These are phyloP conservation scores for Lepus europaeus DNA, from an alignment of 2,113 vertebrate species.

Conservation along the genomic window DNA sequence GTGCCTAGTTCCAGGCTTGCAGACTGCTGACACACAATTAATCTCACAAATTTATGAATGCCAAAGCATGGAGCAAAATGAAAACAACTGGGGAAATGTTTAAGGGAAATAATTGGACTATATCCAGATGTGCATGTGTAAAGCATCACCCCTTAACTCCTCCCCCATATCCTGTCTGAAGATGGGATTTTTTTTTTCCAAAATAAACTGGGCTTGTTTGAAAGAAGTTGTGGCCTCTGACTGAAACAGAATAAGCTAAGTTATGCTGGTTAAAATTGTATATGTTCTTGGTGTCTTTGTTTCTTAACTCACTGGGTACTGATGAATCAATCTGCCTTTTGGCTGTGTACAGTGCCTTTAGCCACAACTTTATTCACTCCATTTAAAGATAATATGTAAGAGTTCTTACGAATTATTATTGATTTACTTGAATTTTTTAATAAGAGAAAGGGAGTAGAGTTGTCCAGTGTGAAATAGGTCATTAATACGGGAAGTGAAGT, in stretches of 20 bases:
- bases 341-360: slow-evolving; percentile 21
- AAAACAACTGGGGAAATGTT: slow-evolving; percentile 91
- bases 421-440: slow-evolving; percentile 40
- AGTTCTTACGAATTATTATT: neutral
- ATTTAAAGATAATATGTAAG: neutral
- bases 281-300: slow-evolving; percentile 75
- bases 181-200: slow-evolving; percentile 85
- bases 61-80: slow-evolving; percentile 90
- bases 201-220: slow-evolving; percentile 88
- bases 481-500: neutral
- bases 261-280: slow-evolving; percentile 75
- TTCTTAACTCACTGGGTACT: slow-evolving; percentile 52
- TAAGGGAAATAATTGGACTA: slow-evolving; percentile 88
- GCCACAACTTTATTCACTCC: neutral
- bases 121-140: slow-evolving; percentile 90
- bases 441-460: neutral
- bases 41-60: slow-evolving; percentile 91
- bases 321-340: slow-evolving; percentile 60
- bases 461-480: neutral
- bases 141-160: slow-evolving; percentile 88
- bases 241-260: slow-evolving; percentile 84
- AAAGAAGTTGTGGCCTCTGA: slow-evolving; percentile 86
- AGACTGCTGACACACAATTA: slow-evolving; percentile 88
- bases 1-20: slow-evolving; percentile 85
- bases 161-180: slow-evolving; percentile 89